Evolutionary conservation across 1,140 invertebrate genomes (phyloP).

Genomic region (Pogonomyrmex barbatus): DNA sequence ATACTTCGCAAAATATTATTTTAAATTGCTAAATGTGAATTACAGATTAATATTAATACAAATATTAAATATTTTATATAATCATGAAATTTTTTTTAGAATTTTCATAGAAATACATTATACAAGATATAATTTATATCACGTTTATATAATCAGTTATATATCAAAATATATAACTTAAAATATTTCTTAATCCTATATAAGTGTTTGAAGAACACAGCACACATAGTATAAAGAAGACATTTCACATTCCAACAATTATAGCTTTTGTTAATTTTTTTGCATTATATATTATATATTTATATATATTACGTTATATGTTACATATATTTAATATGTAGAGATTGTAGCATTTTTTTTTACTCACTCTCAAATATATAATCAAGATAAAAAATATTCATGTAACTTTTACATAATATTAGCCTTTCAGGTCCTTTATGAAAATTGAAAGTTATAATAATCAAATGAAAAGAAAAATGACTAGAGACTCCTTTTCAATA

Average conservation of each 20-base stretch:
- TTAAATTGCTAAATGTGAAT: constrained; percentile 36
- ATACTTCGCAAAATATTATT: constrained; percentile 15
- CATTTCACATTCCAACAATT: constrained; percentile 25
- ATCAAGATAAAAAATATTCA: constrained; percentile 38
- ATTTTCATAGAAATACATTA: constrained; percentile 11
- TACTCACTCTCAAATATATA: constrained; percentile 19
- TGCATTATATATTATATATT: constrained; percentile 22
- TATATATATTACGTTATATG: constrained; percentile 24
- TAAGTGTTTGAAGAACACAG: constrained; percentile 24
- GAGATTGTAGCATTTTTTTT: constrained; percentile 28
- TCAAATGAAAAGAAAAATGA: constrained; percentile 56
- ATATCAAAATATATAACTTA: constrained; percentile 33
- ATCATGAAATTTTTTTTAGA: background rate
- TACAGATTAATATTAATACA: background rate
- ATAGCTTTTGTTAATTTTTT: constrained; percentile 20
- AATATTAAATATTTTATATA: constrained; percentile 18
- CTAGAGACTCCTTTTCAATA: constrained; percentile 42
- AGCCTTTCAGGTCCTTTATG: constrained; percentile 6
- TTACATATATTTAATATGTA: constrained; percentile 27
- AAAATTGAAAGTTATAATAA: constrained; percentile 26
- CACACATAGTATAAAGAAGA: constrained; percentile 44
- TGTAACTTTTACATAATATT: constrained; percentile 26
- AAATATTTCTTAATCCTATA: constrained; percentile 35
- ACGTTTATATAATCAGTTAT: background rate
- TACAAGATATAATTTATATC: constrained; percentile 25